Evolutionary conservation across 64 coral and sea anemone genomes (phyloP).

Genomic region (Catalaphyllia jardinei): DNA sequence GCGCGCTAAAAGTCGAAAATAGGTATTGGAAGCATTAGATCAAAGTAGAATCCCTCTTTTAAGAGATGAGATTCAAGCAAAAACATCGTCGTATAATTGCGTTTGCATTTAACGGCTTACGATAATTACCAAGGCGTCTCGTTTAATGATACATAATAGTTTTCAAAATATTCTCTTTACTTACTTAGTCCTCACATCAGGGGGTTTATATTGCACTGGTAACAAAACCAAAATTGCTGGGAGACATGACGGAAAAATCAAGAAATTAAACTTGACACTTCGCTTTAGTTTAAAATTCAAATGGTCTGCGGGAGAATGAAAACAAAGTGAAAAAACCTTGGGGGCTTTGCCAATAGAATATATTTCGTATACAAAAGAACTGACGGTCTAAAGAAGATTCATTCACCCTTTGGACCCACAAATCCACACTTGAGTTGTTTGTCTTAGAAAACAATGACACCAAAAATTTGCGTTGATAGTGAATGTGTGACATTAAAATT

Average conservation of each 20-base stretch:
- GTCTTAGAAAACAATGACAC: background rate
- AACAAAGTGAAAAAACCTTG: background rate
- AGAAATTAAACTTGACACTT: background rate
- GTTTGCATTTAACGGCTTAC: constrained; percentile 51
- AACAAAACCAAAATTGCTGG: background rate
- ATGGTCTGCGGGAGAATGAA: background rate
- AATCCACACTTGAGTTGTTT: background rate
- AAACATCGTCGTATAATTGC: constrained; percentile 36
- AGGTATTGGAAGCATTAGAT: background rate
- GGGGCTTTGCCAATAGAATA: background rate
- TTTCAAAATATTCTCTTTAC: constrained; percentile 43
- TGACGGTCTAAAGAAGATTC: background rate
- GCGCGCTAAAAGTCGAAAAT: background rate
- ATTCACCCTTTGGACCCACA: background rate
- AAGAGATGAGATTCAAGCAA: background rate
- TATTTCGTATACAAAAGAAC: background rate
- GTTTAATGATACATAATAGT: constrained; percentile 55
- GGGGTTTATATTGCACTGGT: background rate
- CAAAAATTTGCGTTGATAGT: background rate
- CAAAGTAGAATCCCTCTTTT: background rate
- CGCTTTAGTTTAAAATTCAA: background rate
- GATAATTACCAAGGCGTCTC: constrained; percentile 55
- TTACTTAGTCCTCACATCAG: background rate
- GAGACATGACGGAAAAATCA: background rate
- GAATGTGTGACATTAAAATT: background rate